These are phyloP conservation scores for Paratrypauchen microcephalus DNA, from an alignment of 2,797 vertebrate species.

Conservation along the genomic window DNA sequence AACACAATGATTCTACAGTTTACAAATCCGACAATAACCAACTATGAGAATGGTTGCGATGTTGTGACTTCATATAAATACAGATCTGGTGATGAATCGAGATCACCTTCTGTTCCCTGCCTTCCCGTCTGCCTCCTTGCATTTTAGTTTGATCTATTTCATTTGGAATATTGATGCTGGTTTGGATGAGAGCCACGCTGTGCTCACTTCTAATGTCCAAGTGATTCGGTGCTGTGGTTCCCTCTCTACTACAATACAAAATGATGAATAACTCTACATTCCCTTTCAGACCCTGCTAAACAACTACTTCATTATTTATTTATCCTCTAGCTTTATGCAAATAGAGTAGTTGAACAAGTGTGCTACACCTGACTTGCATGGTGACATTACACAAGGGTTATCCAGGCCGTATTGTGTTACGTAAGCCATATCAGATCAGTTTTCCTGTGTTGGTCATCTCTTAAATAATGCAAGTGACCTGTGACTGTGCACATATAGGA, in stretches of 20 bases:
- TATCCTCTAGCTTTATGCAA: not conserved
- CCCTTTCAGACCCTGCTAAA: slow-evolving; percentile 25
- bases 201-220: slow-evolving; percentile 52
- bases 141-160: slow-evolving; percentile 33
- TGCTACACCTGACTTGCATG: not conserved
- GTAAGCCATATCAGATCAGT: slow-evolving; percentile 7
- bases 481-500: not conserved
- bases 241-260: slow-evolving; percentile 37
- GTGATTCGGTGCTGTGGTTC: slow-evolving; percentile 50
- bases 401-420: slow-evolving; percentile 33
- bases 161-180: slow-evolving; percentile 35
- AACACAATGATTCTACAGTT: not conserved
- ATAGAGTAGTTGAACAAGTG: not conserved
- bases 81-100: slow-evolving; percentile 28
- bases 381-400: slow-evolving; percentile 30
- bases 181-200: slow-evolving; percentile 44
- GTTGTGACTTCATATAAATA: slow-evolving; percentile 21
- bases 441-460: slow-evolving; percentile 22
- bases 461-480: slow-evolving; percentile 3
- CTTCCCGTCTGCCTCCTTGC: slow-evolving; percentile 16
- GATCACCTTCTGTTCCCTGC: not conserved
- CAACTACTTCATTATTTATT: slow-evolving; percentile 31
- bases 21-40: slow-evolving; percentile 6
- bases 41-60: slow-evolving; percentile 24
- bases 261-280: slow-evolving; percentile 32